These are phyloP conservation scores for Unio delphinus DNA, from an alignment of 2,888 invertebrate species.

Conservation along the genomic window DNA sequence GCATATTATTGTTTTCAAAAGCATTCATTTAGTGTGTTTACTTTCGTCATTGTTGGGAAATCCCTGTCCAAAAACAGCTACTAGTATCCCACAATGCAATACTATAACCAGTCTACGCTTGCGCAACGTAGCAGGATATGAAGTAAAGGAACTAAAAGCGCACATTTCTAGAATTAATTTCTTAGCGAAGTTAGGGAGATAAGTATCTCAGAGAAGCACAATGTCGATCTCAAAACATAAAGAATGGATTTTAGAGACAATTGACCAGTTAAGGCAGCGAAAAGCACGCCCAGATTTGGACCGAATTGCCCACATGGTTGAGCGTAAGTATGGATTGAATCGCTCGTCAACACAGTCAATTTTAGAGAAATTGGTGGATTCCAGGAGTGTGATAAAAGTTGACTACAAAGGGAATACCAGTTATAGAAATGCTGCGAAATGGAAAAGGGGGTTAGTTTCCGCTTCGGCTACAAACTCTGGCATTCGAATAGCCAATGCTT, in stretches of 20 bases:
- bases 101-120: too few relatives aligned
- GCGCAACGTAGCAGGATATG: too few relatives aligned
- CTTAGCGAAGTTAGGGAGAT: too few relatives aligned
- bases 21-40: neutral
- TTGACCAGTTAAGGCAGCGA: constrained; percentile 86
- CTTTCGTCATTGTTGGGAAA: too few relatives aligned
- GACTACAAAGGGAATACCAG: constrained; percentile 90
- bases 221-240: constrained; percentile 71
- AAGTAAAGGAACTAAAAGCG: too few relatives aligned
- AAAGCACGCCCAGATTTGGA: constrained; percentile 89
- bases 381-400: constrained; percentile 84
- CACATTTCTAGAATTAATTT: too few relatives aligned
- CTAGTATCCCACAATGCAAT: too few relatives aligned
- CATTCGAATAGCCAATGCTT: constrained; percentile 47
- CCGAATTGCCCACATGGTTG: constrained; percentile 86
- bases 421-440: constrained; percentile 84
- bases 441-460: constrained; percentile 65
- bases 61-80: too few relatives aligned
- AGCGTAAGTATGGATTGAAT: constrained; percentile 82
- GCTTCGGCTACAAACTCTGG: constrained; percentile 25
- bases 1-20: neutral
- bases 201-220: neutral
- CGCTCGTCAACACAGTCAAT: constrained; percentile 77
- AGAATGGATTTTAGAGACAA: constrained; percentile 85
- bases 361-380: constrained; percentile 82